Evolutionary conservation across 2,797 vertebrate genomes (phyloP), one percentile per base, ranked within the genome.

Genomic region (Picus viridis): DNA sequence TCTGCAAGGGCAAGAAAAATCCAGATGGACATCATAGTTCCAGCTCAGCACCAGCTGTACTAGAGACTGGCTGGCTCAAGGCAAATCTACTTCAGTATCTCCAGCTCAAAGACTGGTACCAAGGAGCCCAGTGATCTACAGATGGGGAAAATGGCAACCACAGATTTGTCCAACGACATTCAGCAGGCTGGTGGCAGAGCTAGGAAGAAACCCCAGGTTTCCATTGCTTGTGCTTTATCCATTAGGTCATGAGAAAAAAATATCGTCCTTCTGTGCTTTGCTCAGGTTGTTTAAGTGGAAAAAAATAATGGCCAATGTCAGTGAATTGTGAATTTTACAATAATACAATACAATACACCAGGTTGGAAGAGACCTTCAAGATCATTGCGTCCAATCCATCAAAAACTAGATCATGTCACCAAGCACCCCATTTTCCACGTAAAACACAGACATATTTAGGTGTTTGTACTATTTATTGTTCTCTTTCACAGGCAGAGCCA

Each of bases 141-240:
- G 74, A 75, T 84, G 74, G 82, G 62, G 34, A 86, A 90, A 64
- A 53, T 92, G 74, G 94, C 41, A 36, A 32, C 65, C 72, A 72
- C 47, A 75, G 10, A 2, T n/a, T 78, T 39, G 39, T 72, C 57
- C 45, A 74, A 83, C 86, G 82, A 86, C 54, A 91, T 13, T 1
- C 36, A 82, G 36, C 70, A 61, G 53, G 72, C 63, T 74, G 77
- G 57, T 81, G 36, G 32, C 77, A 90, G 70, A 76, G 14, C 30
- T 92, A 71, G 19, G 69, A 64, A 6, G 54, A 59, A 89, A 92
- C 12, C 19, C n/a, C 47, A 39, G 18, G 30, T 59, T 83, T 59
- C 62, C 9, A 9, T 90, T 17, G 3, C 24, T 56, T 39, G 76
- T 78, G 27, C 53, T 85, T 85, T 61, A n/a, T 64, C 80, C 41